Conservation (phyloP, 2,797 vertebrate genomes). For the Adrianichthys oophorus region DNA sequence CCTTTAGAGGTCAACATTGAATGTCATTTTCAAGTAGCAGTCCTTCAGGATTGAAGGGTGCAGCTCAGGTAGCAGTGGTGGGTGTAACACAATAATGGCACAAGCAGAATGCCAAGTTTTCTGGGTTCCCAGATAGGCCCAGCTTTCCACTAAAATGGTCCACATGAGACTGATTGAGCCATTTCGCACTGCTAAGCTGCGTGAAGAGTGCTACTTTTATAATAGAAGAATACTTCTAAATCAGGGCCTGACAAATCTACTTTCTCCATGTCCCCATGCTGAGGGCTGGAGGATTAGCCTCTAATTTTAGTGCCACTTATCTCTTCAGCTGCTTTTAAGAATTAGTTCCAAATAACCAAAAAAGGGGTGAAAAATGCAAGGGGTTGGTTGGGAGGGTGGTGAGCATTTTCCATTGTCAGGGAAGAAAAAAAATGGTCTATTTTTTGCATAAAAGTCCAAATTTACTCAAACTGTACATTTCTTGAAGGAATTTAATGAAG, state of each 20-base stretch:
- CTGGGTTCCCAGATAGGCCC: conserved; percentile 50
- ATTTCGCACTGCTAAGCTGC: conserved; percentile 63
- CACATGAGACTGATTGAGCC: conserved; percentile 69
- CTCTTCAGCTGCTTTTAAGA: conserved; percentile 64
- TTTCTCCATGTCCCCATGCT: conserved; percentile 68
- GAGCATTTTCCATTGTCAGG: conserved; percentile 50
- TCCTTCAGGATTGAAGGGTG: conserved; percentile 43
- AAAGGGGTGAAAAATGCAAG: conserved; percentile 55
- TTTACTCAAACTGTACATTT: conserved; percentile 49
- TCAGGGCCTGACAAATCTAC: conserved; percentile 76
- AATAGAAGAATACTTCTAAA: conserved; percentile 71
- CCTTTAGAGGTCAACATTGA: conserved; percentile 33
- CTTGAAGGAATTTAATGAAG: conserved; percentile 22
- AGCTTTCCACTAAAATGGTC: conserved; percentile 28
- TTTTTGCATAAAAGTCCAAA: conserved; percentile 44
- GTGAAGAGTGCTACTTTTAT: conserved; percentile 64
- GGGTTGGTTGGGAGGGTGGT: conserved; percentile 28
- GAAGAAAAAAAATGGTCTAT: conserved; percentile 54
- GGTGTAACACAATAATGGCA: conserved; percentile 26
- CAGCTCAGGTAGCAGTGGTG: conserved; percentile 48
- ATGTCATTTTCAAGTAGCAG: conserved; percentile 46
- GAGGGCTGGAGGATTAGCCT: conserved; percentile 64
- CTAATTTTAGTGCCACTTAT: conserved; percentile 73
- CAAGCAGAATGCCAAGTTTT: conserved; percentile 34
- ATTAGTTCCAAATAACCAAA: conserved; percentile 73